Evolutionary conservation across 2,888 invertebrate genomes (phyloP).

Genomic region (Ellobium chinense): DNA sequence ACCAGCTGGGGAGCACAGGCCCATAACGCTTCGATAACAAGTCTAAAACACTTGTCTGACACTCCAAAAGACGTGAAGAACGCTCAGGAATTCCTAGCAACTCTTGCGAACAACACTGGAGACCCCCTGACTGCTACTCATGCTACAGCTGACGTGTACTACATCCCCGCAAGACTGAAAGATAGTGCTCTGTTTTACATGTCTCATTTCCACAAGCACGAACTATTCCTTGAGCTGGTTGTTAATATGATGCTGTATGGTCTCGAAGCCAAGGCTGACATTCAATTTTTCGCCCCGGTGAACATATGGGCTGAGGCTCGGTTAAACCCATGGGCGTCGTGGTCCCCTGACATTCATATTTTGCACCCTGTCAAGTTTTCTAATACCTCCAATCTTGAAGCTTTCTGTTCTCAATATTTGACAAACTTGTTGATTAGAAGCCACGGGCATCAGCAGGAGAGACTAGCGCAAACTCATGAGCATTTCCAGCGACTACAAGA

Average conservation of each 20-base stretch:
- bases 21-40: background rate
- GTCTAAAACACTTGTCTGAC: background rate
- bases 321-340: background rate
- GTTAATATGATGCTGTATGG: background rate
- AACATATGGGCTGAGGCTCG: slow-evolving; percentile 3
- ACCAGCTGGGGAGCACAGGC: background rate
- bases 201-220: background rate
- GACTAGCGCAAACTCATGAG: too few species aligned
- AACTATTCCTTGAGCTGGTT: background rate
- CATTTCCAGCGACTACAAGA: too few species aligned
- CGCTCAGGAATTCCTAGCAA: background rate
- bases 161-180: background rate
- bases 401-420: background rate
- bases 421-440: background rate
- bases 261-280: background rate
- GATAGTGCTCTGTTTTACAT: background rate
- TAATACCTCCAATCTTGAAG: background rate
- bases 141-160: slow-evolving; percentile 8
- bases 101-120: background rate
- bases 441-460: too few species aligned
- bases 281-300: background rate
- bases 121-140: background rate
- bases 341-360: background rate
- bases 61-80: background rate
- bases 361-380: slow-evolving; percentile 19